Base-by-base conservation (phyloP, 2,797 vertebrate genomes). In the Atherinosoma microstoma region DNA sequence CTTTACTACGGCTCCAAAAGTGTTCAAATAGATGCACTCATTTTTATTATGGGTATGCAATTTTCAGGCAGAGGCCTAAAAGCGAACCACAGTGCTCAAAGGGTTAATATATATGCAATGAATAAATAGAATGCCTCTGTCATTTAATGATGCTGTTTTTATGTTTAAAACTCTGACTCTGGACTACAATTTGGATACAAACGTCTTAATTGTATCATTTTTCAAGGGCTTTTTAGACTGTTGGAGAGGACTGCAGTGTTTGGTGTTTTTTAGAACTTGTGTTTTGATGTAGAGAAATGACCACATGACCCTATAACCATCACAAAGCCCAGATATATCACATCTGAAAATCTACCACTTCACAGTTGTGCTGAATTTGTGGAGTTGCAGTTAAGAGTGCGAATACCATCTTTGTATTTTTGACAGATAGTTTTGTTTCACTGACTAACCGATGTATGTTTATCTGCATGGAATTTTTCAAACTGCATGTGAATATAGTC, bases 391-490 rank as follows among this genome's bases (percentile, higher is more conserved):
- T 49, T n/a, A 49, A 49, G 2, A 20, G 20, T 49, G 0, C 18
- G 20, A 20, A 47, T 20, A 6, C 16, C 2, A 3, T 18, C 16
- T 45, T 45, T 45, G 47, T n/a, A 18, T 58, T 40, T 45, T 47
- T 70, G 51, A 40, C 56, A 40, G 40, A 64, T 59, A 34, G 73
- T 45, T 63, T 2, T 27, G 6, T 20, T 49, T 53, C 49, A 40
- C 11, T 60, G n/a, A 38, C 30, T 61, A 58, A 63, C 64, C 38
- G 45, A 66, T 65, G 11, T 61, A n/a, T 61, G 29, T 20, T 45
- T 38, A 40, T 70, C 6, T 71, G 45, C 30, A 29, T 15, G 24
- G 54, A 45, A 40, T 62, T 58, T 54, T 51, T 78, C 27, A 73
- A 32, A 63, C 7, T 40, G 24, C 38, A 58, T 36, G 68, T 56